Conservation (phyloP, 2,797 vertebrate genomes). For the Diceros bicornis region DNA sequence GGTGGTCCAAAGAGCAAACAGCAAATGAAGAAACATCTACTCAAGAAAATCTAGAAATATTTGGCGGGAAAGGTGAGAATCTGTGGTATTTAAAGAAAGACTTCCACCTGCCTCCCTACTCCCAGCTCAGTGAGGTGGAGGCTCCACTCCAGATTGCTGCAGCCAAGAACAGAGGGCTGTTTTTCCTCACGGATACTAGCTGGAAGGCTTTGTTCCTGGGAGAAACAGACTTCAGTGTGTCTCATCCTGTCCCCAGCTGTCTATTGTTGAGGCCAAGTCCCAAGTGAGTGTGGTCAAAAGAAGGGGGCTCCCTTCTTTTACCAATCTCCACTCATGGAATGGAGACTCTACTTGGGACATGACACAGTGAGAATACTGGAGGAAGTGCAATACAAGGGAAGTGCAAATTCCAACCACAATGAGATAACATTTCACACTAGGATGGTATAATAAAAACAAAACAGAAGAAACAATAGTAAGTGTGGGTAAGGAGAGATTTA, state of each 20-base stretch:
- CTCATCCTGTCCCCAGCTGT: background rate
- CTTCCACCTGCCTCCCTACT: background rate
- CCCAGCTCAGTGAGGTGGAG: background rate
- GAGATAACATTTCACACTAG: background rate
- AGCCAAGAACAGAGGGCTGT: background rate
- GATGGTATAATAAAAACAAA: conserved; percentile 45
- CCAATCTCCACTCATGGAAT: background rate
- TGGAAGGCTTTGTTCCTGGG: conserved; percentile 3
- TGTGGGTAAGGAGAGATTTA: conserved; percentile 21
- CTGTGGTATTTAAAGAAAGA: background rate
- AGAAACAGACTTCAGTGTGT: background rate
- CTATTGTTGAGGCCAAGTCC: background rate
- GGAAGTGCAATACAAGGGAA: background rate
- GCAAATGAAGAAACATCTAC: conserved; percentile 18
- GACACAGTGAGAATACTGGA: background rate
- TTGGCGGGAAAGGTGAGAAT: conserved; percentile 29
- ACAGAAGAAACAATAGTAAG: background rate
- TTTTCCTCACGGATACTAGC: background rate
- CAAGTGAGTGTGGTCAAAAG: background rate
- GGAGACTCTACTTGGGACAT: background rate
- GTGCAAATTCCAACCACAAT: conserved; percentile 7
- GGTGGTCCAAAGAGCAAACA: background rate
- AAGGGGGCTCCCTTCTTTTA: background rate
- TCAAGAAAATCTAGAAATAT: conserved; percentile 30
- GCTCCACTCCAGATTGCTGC: background rate